A percentile compares a stretch with the other conserved stretches of the same genome.
phyloP scores from a whole-genome alignment of 2,888 invertebrate species.

The Drosophila multiciliata region DNA sequence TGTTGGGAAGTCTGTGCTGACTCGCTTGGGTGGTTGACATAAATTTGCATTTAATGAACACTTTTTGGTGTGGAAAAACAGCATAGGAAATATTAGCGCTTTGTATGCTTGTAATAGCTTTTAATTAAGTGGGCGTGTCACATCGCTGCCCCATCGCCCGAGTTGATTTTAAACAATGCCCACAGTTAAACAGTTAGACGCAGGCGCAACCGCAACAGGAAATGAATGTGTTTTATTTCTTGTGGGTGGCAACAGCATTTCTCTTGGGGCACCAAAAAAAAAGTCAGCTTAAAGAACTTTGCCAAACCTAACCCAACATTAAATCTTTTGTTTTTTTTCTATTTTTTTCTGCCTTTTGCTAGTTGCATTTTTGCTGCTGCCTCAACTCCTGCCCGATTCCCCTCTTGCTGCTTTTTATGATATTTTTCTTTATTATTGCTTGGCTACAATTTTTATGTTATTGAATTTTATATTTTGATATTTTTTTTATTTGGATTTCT shows the following conservation, averaged over 20 bases:
- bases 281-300: slow-evolving; percentile 1
- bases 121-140: slow-evolving; percentile 72
- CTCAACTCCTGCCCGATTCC: background rate
- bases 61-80: slow-evolving; percentile 42
- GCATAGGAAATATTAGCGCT: slow-evolving; percentile 58
- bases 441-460: slow-evolving; percentile 40
- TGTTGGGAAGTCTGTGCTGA: background rate
- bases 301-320: slow-evolving; percentile 3
- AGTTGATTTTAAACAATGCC: slow-evolving; percentile 34
- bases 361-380: background rate
- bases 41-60: slow-evolving; percentile 79
- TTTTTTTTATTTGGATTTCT: slow-evolving; percentile 28
- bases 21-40: slow-evolving; percentile 55
- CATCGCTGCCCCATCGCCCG: too few relatives aligned
- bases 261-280: background rate
- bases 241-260: slow-evolving; percentile 35
- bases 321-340: background rate
- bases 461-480: slow-evolving; percentile 8
- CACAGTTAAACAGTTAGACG: slow-evolving; percentile 30
- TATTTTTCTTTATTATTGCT: slow-evolving; percentile 45
- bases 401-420: background rate
- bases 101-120: slow-evolving; percentile 71
- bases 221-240: slow-evolving; percentile 14
- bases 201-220: slow-evolving; percentile 49
- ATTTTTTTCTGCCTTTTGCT: background rate